Percentiles rank a stretch among this genome's conserved stretches.
Conservation (phyloP, 2,797 vertebrate species). For the Hephaestus fuliginosus region DNA sequence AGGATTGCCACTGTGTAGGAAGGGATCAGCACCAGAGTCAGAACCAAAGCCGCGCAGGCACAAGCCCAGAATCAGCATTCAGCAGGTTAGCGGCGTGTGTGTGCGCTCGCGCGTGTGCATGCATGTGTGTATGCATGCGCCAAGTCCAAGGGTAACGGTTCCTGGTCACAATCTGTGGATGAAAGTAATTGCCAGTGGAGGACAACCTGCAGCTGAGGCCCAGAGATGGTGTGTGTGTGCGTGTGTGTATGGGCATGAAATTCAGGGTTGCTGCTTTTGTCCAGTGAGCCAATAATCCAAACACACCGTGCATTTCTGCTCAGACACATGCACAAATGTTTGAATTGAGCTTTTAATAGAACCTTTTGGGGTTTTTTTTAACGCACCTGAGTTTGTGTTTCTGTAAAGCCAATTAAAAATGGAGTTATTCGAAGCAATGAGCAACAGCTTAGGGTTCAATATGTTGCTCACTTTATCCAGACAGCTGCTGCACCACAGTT, state of each 20-base stretch:
- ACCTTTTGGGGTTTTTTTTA: neutral
- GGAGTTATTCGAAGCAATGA: neutral
- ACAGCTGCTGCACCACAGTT: conserved; percentile 18
- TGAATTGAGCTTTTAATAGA: conserved; percentile 14
- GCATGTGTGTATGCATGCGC: conserved; percentile 16
- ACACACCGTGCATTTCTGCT: conserved; percentile 24
- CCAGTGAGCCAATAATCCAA: conserved; percentile 25
- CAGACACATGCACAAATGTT: conserved; percentile 5
- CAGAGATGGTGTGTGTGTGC: conserved; percentile 41
- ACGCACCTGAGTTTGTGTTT: neutral
- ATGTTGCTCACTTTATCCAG: neutral
- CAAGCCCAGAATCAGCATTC: conserved; percentile 77
- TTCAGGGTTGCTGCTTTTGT: conserved; percentile 39
- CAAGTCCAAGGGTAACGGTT: conserved; percentile 67
- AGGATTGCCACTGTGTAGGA: conserved; percentile 73
- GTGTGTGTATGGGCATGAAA: conserved; percentile 33
- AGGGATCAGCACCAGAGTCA: conserved; percentile 72
- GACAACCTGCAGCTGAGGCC: conserved; percentile 80
- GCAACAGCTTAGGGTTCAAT: neutral
- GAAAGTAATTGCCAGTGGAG: conserved; percentile 84
- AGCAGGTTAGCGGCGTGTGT: conserved; percentile 54
- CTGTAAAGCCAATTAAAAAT: neutral
- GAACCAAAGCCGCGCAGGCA: conserved; percentile 69
- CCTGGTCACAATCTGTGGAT: conserved; percentile 82
- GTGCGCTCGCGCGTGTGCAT: conserved; percentile 6